phyloP scores from a whole-genome alignment of 92 coral and sea anemone genomes.

The Virgularia gustaviana region DNA sequence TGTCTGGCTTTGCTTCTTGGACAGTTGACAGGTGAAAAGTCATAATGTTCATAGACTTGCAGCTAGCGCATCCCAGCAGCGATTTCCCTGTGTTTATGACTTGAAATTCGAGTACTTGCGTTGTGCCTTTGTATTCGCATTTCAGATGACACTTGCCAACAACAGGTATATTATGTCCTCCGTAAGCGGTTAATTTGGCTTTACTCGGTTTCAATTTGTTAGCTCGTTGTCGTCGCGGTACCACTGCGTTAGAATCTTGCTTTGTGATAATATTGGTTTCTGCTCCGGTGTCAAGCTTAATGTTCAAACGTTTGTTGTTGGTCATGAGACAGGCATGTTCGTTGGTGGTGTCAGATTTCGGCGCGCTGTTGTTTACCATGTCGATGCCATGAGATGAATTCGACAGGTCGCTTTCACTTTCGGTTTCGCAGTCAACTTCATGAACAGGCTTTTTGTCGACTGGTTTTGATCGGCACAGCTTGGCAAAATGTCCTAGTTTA shows the following conservation, averaged over 20 bases:
- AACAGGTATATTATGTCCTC: slow-evolving; percentile 41
- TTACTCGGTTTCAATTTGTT: slow-evolving; percentile 22
- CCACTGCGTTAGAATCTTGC: slow-evolving; percentile 28
- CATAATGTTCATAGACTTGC: slow-evolving; percentile 14
- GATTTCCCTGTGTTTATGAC: slow-evolving; percentile 14
- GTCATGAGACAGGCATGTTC: slow-evolving; percentile 32
- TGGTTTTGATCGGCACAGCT: slow-evolving; percentile 28
- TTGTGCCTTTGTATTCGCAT: slow-evolving; percentile 24
- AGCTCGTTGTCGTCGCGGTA: slow-evolving; percentile 36
- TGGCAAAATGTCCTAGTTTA: slow-evolving; percentile 45
- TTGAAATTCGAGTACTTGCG: slow-evolving; percentile 15
- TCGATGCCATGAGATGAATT: slow-evolving; percentile 34
- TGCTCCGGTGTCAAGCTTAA: slow-evolving; percentile 45
- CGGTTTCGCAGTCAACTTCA: no score
- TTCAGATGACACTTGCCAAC: slow-evolving; percentile 27
- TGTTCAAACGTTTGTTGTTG: slow-evolving; percentile 21
- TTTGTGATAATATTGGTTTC: slow-evolving; percentile 37
- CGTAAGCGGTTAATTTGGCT: slow-evolving; percentile 45
- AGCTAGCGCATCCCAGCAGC: slow-evolving; percentile 33
- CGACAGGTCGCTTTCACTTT: slow-evolving; percentile 34
- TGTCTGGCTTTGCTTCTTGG: no score
- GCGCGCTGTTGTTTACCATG: slow-evolving; percentile 3
- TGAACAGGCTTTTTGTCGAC: neutral
- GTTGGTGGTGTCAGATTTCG: neutral
- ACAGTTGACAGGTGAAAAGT: no score